Base-by-base conservation (phyloP, 2,888 invertebrate genomes). In the Antheraea assamensis region DNA sequence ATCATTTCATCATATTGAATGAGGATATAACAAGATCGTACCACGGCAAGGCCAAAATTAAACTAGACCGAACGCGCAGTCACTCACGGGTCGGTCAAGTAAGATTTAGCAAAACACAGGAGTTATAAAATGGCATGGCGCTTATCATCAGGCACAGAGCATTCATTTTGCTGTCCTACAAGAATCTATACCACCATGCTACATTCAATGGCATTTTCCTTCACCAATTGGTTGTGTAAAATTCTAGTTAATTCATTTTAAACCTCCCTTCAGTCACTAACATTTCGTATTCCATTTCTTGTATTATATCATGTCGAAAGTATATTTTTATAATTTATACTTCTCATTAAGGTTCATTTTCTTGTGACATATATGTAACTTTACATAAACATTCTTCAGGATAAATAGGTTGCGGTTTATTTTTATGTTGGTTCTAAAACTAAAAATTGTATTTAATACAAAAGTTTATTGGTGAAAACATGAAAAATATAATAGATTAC, bases 401-500 rank as follows among this genome's bases (percentile, higher is more conserved):
- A 91, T 92, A 90, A 89, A 92, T 88, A 92, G 94, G 94, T 93
- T 91, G 90, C 87, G 90, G 91, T 93, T 93, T 92, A 92, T 93
- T 93, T 90, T 89, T 90, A 89, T 92, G 92, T 91, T 92, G 92
- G 91, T 71, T 94, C 94, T 94, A 93, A 94, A 94, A 94, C 94
- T 94, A 94, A 94, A 94, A 93, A 91, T 92, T 94, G 93, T 94
- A 94, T 94, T 94, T 94, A 93, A 94, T 94, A 94, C 94, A 94
- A 94, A 94, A 93, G 92, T 94, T 94, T 94, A 94, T 94, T 94
- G 94, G 94, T 94, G 94, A 94, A 94, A 94, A 94, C 94, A 94
- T 94, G 94, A 93, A 94, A 94, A 94, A 94, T 94, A 94, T 94
- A 94, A 94, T 94, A 93, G 94, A 93, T 92, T 93, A n/a, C n/a